Conservation (phyloP, 2,797 vertebrate genomes). For the Gallirallus australis region DNA sequence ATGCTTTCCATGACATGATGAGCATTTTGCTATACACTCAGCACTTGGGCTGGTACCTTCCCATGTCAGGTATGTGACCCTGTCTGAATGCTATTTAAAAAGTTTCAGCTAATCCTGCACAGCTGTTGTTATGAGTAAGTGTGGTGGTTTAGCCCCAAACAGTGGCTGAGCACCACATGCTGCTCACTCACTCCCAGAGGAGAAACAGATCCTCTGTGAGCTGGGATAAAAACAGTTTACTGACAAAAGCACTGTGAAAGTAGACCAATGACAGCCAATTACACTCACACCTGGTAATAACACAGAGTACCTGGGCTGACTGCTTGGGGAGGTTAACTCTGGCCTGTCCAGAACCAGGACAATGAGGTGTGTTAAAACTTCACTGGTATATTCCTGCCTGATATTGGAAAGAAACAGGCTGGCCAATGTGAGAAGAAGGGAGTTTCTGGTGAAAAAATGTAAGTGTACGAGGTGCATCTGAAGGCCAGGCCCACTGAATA, state of each 20-base stretch:
- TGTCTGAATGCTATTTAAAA: neutral
- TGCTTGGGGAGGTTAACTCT: too few species aligned
- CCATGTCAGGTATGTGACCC: neutral
- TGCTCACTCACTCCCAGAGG: too few species aligned
- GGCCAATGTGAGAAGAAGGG: neutral
- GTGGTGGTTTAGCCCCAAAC: too few species aligned
- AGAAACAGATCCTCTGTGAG: too few species aligned
- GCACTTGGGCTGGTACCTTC: neutral
- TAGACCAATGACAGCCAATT: too few species aligned
- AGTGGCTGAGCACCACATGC: too few species aligned
- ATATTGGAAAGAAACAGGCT: neutral
- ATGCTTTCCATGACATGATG: neutral
- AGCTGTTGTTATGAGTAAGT: neutral
- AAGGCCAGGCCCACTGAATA: neutral
- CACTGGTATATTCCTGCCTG: neutral
- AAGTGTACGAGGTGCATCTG: too few species aligned
- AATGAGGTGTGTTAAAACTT: neutral
- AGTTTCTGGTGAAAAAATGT: neutral
- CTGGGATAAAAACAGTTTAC: too few species aligned
- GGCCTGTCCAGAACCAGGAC: too few species aligned
- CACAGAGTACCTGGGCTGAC: too few species aligned
- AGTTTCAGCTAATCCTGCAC: neutral
- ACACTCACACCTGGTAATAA: too few species aligned
- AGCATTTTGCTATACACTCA: neutral
- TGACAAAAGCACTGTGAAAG: too few species aligned